Conservation (phyloP, 2,113 vertebrate genomes). For the Megaleporinus macrocephalus region DNA sequence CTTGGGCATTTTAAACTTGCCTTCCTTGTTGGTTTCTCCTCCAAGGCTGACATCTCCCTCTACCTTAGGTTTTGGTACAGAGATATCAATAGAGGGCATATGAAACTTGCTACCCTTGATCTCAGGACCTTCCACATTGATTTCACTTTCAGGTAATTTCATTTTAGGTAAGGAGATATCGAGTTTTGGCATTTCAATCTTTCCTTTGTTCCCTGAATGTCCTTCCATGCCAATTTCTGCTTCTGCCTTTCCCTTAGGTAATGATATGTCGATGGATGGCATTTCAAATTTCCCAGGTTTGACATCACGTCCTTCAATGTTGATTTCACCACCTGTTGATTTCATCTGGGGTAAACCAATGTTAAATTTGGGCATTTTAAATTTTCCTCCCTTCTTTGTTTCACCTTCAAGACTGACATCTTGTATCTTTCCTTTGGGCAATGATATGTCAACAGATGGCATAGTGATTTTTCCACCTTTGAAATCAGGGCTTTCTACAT, state of each 20-base stretch:
- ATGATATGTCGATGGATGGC: slow-evolving; percentile 41
- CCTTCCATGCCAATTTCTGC: slow-evolving; percentile 41
- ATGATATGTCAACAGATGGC: slow-evolving; percentile 51
- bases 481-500: slow-evolving; percentile 12
- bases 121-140: slow-evolving; percentile 42
- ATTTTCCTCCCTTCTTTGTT: slow-evolving; percentile 44
- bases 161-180: slow-evolving; percentile 57
- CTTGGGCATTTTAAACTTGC: slow-evolving; percentile 48
- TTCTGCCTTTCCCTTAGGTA: slow-evolving; percentile 37
- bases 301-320: slow-evolving; percentile 25
- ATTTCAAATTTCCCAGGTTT: slow-evolving; percentile 51
- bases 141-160: slow-evolving; percentile 23
- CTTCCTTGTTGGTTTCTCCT: slow-evolving; percentile 32
- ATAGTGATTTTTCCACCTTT: slow-evolving; percentile 44
- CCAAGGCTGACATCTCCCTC: slow-evolving; percentile 28
- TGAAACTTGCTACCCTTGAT: slow-evolving; percentile 41
- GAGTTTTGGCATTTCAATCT: slow-evolving; percentile 43
- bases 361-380: slow-evolving; percentile 53
- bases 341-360: slow-evolving; percentile 58
- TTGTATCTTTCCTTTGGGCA: slow-evolving; percentile 58
- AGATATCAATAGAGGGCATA: slow-evolving; percentile 39
- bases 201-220: slow-evolving; percentile 14
- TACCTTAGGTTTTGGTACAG: slow-evolving; percentile 53
- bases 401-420: slow-evolving; percentile 42
- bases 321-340: neutral